Evolutionary conservation across 2,113 vertebrate species (phyloP), one percentile per base, ranked within the genome.

Genomic region (Thomomys bottae): DNA sequence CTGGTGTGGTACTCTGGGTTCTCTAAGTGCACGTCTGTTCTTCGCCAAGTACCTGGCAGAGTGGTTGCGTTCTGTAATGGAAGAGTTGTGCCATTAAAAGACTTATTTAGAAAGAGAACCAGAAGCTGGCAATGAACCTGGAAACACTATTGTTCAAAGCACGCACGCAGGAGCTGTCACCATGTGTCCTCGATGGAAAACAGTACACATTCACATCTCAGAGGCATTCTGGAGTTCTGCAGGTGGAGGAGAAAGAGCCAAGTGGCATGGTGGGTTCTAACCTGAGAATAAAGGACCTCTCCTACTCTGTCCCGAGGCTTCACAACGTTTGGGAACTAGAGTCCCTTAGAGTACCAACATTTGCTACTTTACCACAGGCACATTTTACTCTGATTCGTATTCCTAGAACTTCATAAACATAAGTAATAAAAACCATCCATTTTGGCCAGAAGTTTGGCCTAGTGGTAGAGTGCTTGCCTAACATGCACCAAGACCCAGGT

Each of bases 1-100:
- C 99, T 98, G 94, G 99, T 99, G 96, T 99, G 99, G 97, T 99
- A 99, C 84, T 99, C 99, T 18, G 99, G 99, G 96, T 99, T 99
- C 98, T 99, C 99, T 98, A 99, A 97, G 97, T 99, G 99, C 96
- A 99, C 99, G 6, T 99, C 99, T 0, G 99, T 99, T 98, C 99
- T 99, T 96, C 98, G 98, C 99, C 99, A 99, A 10, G 98, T 99
- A 94, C 98, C 98, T 2, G 99, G 99, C 64, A 99, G 94, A 80
- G 98, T 98, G 93, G 98, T 98, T n/a, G 95, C 96, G 45, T 97
- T 98, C 99, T 99, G 98, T 91, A 98, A 97, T 8, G 45, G 81
- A 95, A 96, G 59, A 97, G 94, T 90, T 21, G 66, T 54, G 81
- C 91, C 81, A 72, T 84, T 92, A 93, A 71, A 57, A 83, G 45